phyloP scores from a whole-genome alignment of 2,888 invertebrate genomes.

The Caenorhabditis sinica region DNA sequence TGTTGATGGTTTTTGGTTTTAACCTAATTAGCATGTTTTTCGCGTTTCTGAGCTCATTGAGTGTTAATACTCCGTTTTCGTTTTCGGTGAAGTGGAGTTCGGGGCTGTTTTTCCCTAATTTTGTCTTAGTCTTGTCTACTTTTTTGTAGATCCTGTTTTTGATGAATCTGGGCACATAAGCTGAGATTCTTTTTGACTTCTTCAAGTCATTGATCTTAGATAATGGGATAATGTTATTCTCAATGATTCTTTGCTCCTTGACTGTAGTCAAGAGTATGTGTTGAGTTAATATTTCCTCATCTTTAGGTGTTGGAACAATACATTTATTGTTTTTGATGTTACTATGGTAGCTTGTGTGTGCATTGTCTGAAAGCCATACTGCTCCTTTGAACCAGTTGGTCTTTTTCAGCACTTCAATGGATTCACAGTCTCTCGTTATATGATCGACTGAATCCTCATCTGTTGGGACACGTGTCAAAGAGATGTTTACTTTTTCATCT shows the following conservation, averaged over 20 bases:
- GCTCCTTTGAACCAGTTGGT: constrained; percentile 28
- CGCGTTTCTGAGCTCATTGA: neutral
- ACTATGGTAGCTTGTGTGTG: neutral
- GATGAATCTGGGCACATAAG: neutral
- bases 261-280: neutral
- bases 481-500: neutral
- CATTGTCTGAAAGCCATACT: neutral
- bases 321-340: neutral
- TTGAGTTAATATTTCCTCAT: neutral
- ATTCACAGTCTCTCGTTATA: constrained; percentile 18
- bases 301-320: neutral
- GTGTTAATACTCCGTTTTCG: neutral
- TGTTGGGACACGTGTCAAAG: constrained; percentile 20
- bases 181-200: neutral
- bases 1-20: neutral
- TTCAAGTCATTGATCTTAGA: neutral
- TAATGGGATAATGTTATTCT: neutral
- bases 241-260: neutral
- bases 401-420: constrained; percentile 14
- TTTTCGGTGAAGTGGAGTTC: neutral
- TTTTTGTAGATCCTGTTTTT: neutral
- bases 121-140: neutral
- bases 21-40: neutral
- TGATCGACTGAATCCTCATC: constrained; percentile 31
- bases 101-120: neutral